Conservation (phyloP, 1,140 invertebrate species). For the Mycetomoellerius zeteki region DNA sequence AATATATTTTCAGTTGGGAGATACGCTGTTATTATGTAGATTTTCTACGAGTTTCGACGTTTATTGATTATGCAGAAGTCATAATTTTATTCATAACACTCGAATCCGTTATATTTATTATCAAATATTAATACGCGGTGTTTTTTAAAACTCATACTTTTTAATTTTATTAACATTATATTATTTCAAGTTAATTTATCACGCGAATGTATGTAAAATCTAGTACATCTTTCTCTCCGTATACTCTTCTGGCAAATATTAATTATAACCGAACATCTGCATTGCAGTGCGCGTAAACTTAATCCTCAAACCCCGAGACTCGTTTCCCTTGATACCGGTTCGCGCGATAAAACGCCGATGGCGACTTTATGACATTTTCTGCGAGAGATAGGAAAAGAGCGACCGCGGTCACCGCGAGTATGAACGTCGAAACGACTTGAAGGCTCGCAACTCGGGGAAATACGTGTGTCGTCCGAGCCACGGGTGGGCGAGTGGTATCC, state of each 20-base stretch:
- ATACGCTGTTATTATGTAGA: slow-evolving; percentile 36
- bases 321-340: slow-evolving; percentile 51
- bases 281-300: slow-evolving; percentile 52
- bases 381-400: slow-evolving; percentile 63
- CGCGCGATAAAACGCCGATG: slow-evolving; percentile 53
- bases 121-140: neutral
- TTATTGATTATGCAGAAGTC: slow-evolving; percentile 30
- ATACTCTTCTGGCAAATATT: slow-evolving; percentile 25
- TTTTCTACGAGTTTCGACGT: slow-evolving; percentile 6
- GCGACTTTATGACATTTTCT: slow-evolving; percentile 62
- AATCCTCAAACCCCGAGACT: slow-evolving; percentile 51
- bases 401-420: slow-evolving; percentile 48
- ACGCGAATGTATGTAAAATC: slow-evolving; percentile 14
- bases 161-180: slow-evolving; percentile 45
- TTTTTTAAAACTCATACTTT: slow-evolving; percentile 17
- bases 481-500: slow-evolving; percentile 71
- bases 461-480: slow-evolving; percentile 73
- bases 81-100: slow-evolving; percentile 52
- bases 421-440: slow-evolving; percentile 62
- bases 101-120: slow-evolving; percentile 40
- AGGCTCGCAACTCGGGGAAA: slow-evolving; percentile 72
- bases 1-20: slow-evolving; percentile 38
- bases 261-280: slow-evolving; percentile 54
- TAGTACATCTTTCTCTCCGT: neutral
- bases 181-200: slow-evolving; percentile 24